These are phyloP conservation scores for Marcusenius ussheri DNA, from an alignment of 2,113 vertebrate species.

Conservation along the genomic window DNA sequence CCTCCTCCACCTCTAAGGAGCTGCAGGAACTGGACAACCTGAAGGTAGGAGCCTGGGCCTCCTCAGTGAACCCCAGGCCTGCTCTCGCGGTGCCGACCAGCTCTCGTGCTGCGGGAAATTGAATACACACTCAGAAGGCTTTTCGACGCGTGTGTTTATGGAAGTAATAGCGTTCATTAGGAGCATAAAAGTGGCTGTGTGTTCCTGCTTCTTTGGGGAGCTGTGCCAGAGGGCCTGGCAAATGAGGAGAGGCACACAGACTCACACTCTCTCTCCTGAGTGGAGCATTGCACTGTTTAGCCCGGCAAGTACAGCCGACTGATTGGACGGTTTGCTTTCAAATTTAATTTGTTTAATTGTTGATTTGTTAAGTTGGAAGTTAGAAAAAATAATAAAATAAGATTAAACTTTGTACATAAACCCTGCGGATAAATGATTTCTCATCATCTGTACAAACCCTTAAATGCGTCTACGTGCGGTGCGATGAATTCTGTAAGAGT, in stretches of 20 bases:
- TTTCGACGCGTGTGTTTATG: background rate
- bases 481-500: background rate
- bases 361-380: background rate
- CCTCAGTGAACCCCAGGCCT: background rate
- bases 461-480: background rate
- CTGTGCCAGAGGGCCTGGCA: background rate
- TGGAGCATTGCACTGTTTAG: background rate
- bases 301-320: background rate
- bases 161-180: background rate
- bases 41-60: slow-evolving; percentile 60
- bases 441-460: background rate
- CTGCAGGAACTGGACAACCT: slow-evolving; percentile 76
- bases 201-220: background rate
- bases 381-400: background rate
- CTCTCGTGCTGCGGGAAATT: background rate
- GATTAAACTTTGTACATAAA: background rate
- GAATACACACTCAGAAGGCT: background rate
- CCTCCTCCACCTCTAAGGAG: slow-evolving; percentile 48
- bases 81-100: background rate
- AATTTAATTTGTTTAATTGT: background rate
- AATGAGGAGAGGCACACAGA: background rate
- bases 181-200: background rate
- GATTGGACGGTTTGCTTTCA: background rate
- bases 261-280: background rate
- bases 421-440: background rate